A percentile compares a stretch with the other conserved stretches of the same genome.
These are phyloP conservation scores for Oceanodroma tethys DNA, from an alignment of 2,113 vertebrate genomes.

Conservation along the genomic window DNA sequence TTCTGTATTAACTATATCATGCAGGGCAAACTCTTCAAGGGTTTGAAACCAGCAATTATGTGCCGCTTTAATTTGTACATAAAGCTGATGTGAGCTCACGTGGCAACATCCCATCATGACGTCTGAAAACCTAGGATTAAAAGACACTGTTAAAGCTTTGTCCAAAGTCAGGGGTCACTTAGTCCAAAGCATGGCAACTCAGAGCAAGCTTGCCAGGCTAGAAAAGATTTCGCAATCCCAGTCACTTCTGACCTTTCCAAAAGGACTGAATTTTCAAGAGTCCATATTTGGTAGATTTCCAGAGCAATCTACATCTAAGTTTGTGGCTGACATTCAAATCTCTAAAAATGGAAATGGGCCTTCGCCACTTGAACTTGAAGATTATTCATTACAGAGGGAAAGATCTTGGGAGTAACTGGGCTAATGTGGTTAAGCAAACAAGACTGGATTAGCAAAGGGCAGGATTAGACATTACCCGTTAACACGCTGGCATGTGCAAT, in stretches of 20 bases:
- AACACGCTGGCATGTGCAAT: background rate
- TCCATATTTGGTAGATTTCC: conserved; percentile 46
- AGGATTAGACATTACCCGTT: background rate
- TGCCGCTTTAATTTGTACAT: background rate
- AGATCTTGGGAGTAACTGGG: background rate
- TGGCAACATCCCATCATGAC: background rate
- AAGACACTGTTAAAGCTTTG: background rate
- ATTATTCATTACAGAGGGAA: background rate
- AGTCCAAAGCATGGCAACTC: background rate
- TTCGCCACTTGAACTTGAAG: background rate
- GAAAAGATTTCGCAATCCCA: background rate
- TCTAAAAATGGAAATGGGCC: conserved; percentile 30
- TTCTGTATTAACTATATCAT: background rate
- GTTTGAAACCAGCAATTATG: background rate
- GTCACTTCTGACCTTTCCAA: conserved; percentile 1
- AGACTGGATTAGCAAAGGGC: background rate
- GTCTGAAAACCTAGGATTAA: background rate
- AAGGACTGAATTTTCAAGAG: background rate
- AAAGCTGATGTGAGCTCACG: background rate
- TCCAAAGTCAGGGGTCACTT: background rate
- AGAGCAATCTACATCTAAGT: background rate
- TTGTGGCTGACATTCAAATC: background rate
- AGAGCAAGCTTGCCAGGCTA: background rate
- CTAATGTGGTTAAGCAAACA: background rate
- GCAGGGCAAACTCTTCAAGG: background rate